These are phyloP conservation scores for Lycia hirtaria DNA, from an alignment of 2,888 invertebrate genomes.

Conservation along the genomic window DNA sequence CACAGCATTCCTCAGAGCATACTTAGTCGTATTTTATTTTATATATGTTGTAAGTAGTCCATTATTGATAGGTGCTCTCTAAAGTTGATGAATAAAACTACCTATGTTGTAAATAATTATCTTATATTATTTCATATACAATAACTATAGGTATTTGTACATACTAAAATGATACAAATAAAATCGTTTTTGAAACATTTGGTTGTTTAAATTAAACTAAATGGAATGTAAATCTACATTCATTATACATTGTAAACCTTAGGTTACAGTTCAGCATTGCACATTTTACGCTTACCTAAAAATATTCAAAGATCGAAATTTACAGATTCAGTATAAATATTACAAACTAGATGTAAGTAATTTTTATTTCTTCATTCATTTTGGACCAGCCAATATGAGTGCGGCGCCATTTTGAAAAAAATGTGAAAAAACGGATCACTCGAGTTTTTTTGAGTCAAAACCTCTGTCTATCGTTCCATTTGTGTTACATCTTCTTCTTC, in stretches of 20 bases:
- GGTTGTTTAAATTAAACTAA: constrained; percentile 24
- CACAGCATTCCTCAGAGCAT: constrained; percentile 19
- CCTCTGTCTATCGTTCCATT: no score
- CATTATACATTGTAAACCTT: constrained; percentile 4
- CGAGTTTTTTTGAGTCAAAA: no score
- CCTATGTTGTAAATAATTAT: constrained; percentile 10
- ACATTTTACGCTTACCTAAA: constrained; percentile 3
- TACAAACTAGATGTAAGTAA: no score
- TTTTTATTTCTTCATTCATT: no score
- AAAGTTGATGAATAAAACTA: constrained; percentile 14
- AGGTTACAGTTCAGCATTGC: neutral
- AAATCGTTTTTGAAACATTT: constrained; percentile 24
- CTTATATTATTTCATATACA: constrained; percentile 14
- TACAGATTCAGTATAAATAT: neutral
- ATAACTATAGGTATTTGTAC: constrained; percentile 11
- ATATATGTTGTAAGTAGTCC: neutral
- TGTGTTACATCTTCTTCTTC: no score
- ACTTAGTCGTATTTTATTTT: constrained; percentile 1
- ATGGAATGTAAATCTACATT: constrained; percentile 19
- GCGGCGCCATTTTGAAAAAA: no score
- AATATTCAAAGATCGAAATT: neutral
- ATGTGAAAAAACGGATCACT: no score
- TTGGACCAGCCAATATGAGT: no score
- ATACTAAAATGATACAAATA: constrained; percentile 19
- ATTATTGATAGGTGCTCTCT: constrained; percentile 23